Evolutionary conservation across 2,113 vertebrate genomes (phyloP).

Genomic region (Phylloscopus whistleri): DNA sequence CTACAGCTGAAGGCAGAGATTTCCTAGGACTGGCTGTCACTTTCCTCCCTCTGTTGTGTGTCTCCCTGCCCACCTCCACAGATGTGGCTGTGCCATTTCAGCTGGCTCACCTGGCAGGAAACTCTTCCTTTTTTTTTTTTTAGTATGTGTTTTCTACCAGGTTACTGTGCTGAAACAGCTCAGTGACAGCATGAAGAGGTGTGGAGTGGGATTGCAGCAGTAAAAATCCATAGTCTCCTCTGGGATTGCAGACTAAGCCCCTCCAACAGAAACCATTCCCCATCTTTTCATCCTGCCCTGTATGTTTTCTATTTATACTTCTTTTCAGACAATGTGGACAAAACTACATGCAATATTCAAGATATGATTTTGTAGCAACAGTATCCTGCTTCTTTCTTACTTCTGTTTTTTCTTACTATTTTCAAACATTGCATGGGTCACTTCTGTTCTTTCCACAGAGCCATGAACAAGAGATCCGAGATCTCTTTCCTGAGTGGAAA

Average conservation of each 20-base stretch:
- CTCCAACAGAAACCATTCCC: not conserved
- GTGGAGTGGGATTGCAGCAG: not conserved
- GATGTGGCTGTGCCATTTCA: not conserved
- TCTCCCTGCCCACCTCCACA: accelerated
- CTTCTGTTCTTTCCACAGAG: not conserved
- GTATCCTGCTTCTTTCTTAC: not conserved
- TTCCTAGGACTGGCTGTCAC: not conserved
- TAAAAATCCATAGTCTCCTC: not conserved
- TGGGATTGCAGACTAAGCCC: not conserved
- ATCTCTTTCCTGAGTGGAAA: not conserved
- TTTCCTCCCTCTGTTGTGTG: accelerated
- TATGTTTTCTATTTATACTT: not conserved
- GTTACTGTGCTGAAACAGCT: not conserved
- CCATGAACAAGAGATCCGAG: not conserved
- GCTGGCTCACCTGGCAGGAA: not conserved
- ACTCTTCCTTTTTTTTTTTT: not conserved
- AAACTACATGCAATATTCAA: not conserved
- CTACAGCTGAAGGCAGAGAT: not conserved
- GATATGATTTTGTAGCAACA: not conserved
- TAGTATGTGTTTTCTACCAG: not conserved
- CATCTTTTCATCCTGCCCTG: not conserved
- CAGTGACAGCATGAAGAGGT: not conserved
- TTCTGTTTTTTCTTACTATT: not conserved
- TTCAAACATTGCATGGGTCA: accelerated
- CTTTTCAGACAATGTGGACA: not conserved